A percentile compares a stretch with the other conserved stretches of the same genome.
phyloP scores from a whole-genome alignment of 2,113 vertebrate genomes.

The Tachycineta bicolor region DNA sequence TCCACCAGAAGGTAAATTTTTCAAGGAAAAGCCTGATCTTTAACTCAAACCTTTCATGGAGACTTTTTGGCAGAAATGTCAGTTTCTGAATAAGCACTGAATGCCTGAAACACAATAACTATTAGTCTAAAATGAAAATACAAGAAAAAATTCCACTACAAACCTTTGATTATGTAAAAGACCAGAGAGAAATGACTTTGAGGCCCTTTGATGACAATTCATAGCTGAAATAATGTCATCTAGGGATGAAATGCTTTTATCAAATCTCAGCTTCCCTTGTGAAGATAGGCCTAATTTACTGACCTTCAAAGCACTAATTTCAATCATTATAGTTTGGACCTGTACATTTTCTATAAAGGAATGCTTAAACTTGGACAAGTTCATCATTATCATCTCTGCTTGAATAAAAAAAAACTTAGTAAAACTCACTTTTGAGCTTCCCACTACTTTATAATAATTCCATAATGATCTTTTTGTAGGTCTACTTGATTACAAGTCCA shows the following conservation, averaged over 20 bases:
- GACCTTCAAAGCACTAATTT: not conserved
- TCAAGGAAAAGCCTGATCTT: not conserved
- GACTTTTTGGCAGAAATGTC: not conserved
- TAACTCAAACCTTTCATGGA: not conserved
- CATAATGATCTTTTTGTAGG: not conserved
- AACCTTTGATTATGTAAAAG: not conserved
- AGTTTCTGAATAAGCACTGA: not conserved
- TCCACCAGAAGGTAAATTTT: not conserved
- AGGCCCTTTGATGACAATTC: not conserved
- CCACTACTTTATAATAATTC: not conserved
- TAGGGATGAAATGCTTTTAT: not conserved
- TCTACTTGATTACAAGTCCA: not conserved
- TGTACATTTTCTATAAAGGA: not conserved
- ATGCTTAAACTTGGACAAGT: not conserved
- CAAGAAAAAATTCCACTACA: not conserved
- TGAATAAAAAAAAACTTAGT: not conserved
- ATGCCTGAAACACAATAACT: not conserved
- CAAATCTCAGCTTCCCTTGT: not conserved
- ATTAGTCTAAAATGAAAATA: not conserved
- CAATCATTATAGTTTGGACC: not conserved
- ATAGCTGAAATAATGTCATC: not conserved
- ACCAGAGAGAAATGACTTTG: not conserved
- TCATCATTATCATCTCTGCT: not conserved
- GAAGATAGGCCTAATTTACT: conserved; percentile 8
- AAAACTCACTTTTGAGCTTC: not conserved